Base-by-base conservation (phyloP, 92 coral and sea anemone species). In the Porites cylindrica region DNA sequence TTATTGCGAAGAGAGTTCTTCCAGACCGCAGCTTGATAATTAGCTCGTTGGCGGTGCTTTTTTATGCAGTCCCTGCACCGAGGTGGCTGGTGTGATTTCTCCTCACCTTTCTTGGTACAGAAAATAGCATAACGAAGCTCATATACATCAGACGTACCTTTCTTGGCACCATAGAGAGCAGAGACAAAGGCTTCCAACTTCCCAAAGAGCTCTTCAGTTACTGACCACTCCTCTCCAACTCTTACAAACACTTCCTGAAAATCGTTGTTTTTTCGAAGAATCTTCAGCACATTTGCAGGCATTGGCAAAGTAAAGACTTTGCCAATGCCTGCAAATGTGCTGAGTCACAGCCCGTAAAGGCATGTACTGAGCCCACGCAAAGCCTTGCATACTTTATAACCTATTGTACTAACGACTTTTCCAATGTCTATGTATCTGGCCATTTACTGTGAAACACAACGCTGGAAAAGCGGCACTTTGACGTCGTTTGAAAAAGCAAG, bases 151-250 rank as follows among this genome's bases (percentile, higher is more conserved):
- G 32, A 21, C 23, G 23, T 83, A 26, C 80, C 51, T 62, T 83
- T 72, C 78, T 18, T 78, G 52, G 23, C 19, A 29, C 79, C 71
- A 53, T 78, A 86, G 32, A 86, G 19, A 56, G 76, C 85, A 86
- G 73, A 86, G 59, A 86, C 85, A 86, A 86, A 86, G 52, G 69
- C 32, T 53, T 85, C 90, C 21, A 86, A 24, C 85, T 86, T 38
- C 38, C 29, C 11, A 58, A 53, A 60, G 50, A 79, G 86, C 29
- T 64, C 88, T 63, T 62, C 81, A n/a, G 81, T 47, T 26, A 74
- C 10, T 6, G 73, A 74, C 81, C 81, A 84, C 32, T 75, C 16
- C 3, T 74, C 60, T 51, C 88, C 81, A 63, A 84, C 51, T 6
- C 75, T 50, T 52, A 64, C 62, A 58, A 84, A 63, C 74, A 21